Conservation (phyloP, 2,888 invertebrate species). For the Heliconius hortense region DNA sequence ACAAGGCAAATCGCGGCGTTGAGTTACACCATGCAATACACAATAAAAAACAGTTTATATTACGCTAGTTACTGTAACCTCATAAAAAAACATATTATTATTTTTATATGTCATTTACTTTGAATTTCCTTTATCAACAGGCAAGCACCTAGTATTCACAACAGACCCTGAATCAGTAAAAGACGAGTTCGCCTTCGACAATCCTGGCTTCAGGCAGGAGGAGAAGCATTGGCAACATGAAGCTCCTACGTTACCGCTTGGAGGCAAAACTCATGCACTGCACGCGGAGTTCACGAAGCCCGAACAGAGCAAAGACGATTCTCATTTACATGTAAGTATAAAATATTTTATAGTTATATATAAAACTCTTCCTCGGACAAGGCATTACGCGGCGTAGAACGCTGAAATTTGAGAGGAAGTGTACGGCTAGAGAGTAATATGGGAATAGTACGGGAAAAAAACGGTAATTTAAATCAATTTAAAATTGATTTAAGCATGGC, state of each 20-base stretch:
- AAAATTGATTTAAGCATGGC: too few relatives aligned
- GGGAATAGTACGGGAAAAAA: too few relatives aligned
- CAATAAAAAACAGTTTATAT: too few relatives aligned
- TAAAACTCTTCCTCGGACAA: background rate
- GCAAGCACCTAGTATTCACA: constrained; percentile 87
- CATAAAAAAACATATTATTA: background rate
- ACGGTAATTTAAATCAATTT: too few relatives aligned
- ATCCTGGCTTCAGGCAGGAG: constrained; percentile 87
- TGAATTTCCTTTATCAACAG: constrained; percentile 66
- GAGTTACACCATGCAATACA: background rate
- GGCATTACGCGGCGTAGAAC: background rate
- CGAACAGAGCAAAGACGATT: constrained; percentile 71
- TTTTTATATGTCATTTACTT: background rate
- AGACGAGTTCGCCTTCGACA: constrained; percentile 90
- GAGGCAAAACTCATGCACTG: constrained; percentile 65
- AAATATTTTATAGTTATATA: background rate
- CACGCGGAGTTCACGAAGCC: constrained; percentile 74
- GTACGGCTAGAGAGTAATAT: too few relatives aligned
- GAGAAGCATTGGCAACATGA: constrained; percentile 75
- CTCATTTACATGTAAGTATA: constrained; percentile 63
- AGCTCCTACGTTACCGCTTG: constrained; percentile 71
- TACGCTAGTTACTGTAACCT: too few relatives aligned
- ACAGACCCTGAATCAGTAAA: constrained; percentile 90
- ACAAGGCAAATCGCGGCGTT: background rate
- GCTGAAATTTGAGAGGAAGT: background rate